phyloP scores from a whole-genome alignment of 2,113 vertebrate genomes.

The Haemorhous mexicanus region DNA sequence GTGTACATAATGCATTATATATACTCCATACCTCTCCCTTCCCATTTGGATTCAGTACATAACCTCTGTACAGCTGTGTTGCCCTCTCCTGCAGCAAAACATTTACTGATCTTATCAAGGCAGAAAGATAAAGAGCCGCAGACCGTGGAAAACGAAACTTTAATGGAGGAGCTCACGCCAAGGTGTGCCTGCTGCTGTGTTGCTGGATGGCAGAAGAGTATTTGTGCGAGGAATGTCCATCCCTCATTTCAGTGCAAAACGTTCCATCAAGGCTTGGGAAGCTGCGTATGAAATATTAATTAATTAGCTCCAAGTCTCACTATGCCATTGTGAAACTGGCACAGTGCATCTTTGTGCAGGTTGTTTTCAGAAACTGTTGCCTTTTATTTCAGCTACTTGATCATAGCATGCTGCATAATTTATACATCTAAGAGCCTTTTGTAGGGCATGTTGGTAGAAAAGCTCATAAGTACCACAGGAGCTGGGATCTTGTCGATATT shows the following conservation, averaged over 20 bases:
- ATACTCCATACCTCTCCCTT: not conserved
- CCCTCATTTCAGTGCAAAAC: not conserved
- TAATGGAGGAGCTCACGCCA: not conserved
- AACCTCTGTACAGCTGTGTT: not conserved
- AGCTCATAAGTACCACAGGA: not conserved
- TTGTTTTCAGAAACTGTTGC: conserved; percentile 25
- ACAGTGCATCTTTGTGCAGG: not conserved
- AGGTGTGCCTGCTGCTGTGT: not conserved
- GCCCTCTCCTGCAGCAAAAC: conserved; percentile 9
- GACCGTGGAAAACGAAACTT: not conserved
- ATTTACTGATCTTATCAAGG: not conserved
- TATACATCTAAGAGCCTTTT: conserved; percentile 30
- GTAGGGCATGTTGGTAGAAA: not conserved
- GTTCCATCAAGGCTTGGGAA: not conserved
- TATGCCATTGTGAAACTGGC: not conserved
- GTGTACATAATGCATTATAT: not conserved
- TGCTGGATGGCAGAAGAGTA: not conserved
- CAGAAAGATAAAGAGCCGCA: not conserved
- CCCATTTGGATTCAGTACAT: not conserved
- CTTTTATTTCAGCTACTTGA: conserved; percentile 35
- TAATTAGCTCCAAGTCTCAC: not conserved
- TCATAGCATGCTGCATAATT: conserved; percentile 51
- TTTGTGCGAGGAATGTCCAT: not conserved
- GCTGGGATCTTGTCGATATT: not conserved
- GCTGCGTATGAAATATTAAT: conserved; percentile 9